Evolutionary conservation across 2,888 invertebrate genomes (phyloP).

Genomic region (Xestobium rufovillosum): DNA sequence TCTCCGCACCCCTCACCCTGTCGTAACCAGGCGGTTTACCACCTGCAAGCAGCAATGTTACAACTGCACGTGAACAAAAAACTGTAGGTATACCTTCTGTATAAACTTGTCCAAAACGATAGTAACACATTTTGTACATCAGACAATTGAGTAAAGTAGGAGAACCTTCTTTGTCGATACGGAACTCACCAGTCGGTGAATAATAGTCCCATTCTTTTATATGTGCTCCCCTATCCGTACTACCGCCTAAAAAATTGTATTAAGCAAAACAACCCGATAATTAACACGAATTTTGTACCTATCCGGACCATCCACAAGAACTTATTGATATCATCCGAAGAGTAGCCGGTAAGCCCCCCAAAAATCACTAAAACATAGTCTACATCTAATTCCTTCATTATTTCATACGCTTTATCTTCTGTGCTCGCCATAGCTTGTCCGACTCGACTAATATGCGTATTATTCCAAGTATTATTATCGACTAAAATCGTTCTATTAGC

Average conservation of each 20-base stretch:
- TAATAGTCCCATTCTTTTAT: slow-evolving; percentile 97
- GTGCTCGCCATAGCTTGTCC: slow-evolving; percentile 98
- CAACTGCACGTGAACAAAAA: no score
- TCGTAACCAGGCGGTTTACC: slow-evolving; percentile 95
- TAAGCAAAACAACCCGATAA: no score
- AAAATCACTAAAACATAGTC: slow-evolving; percentile 98
- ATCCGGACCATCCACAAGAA: slow-evolving; percentile 98
- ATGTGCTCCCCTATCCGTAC: slow-evolving; percentile 88
- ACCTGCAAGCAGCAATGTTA: slow-evolving; percentile 41
- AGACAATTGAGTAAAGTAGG: slow-evolving; percentile 88
- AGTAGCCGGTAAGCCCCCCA: slow-evolving; percentile 97
- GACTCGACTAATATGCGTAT: slow-evolving; percentile 93
- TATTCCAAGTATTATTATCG: slow-evolving; percentile 99
- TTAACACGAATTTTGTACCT: slow-evolving; percentile 30
- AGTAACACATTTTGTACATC: slow-evolving; percentile 99
- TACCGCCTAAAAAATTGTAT: slow-evolving; percentile 69
- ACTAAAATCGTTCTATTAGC: slow-evolving; percentile 93
- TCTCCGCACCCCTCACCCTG: slow-evolving; percentile 93
- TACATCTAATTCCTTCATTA: slow-evolving; percentile 95
- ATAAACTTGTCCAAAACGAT: slow-evolving; percentile 93
- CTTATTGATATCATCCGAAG: slow-evolving; percentile 98
- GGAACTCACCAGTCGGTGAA: slow-evolving; percentile 90
- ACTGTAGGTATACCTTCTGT: slow-evolving; percentile 87
- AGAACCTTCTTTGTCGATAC: slow-evolving; percentile 92
- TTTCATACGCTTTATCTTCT: slow-evolving; percentile 95